Percentiles rank a stretch among this genome's conserved stretches.
Evolutionary conservation across 2,113 vertebrate genomes (phyloP).

Genomic region (Lepisosteus osseus): DNA sequence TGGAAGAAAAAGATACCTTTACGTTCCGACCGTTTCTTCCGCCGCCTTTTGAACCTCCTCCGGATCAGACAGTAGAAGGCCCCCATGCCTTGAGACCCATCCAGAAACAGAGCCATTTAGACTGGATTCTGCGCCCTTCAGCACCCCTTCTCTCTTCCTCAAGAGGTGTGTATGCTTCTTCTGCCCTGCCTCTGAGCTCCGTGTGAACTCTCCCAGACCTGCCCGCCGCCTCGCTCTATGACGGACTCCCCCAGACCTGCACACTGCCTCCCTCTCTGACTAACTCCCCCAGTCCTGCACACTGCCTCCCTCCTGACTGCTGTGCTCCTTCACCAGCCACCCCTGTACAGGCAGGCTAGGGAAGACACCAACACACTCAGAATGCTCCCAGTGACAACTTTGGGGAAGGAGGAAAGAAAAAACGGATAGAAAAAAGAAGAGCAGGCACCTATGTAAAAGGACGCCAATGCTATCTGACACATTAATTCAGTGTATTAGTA

Average conservation of each 20-base stretch:
- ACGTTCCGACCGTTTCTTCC: slow-evolving; percentile 61
- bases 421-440: background rate
- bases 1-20: slow-evolving; percentile 59
- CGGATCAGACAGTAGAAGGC: slow-evolving; percentile 30
- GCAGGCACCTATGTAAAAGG: slow-evolving; percentile 8
- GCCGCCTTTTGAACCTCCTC: slow-evolving; percentile 57
- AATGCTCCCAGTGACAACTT: slow-evolving; percentile 25
- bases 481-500: slow-evolving; percentile 20
- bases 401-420: slow-evolving; percentile 7
- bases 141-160: background rate
- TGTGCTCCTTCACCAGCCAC: too few relatives aligned
- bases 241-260: background rate
- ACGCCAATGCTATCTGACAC: slow-evolving; percentile 7
- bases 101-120: slow-evolving; percentile 48
- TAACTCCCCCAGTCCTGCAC: background rate
- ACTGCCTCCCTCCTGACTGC: background rate
- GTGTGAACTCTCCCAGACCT: background rate
- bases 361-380: background rate
- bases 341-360: background rate
- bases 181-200: background rate
- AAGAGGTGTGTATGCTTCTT: background rate
- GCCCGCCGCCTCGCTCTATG: background rate
- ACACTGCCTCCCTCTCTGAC: background rate
- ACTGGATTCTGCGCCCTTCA: too few relatives aligned
- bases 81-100: slow-evolving; percentile 26